Conservation (phyloP, 2,888 invertebrate genomes). For the Nomada goodeniana region DNA sequence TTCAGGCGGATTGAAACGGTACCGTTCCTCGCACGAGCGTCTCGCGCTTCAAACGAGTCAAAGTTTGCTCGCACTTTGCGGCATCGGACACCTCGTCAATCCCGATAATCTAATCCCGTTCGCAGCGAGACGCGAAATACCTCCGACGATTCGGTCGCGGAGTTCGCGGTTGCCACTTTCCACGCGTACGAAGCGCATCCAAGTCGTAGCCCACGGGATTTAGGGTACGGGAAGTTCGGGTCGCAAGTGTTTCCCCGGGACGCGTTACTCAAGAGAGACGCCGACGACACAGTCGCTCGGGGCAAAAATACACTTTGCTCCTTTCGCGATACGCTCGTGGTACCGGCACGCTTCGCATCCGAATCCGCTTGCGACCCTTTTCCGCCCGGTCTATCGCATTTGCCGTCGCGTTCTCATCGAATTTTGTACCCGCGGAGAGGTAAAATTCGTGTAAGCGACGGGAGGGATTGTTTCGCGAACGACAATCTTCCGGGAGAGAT, state of each 20-base stretch:
- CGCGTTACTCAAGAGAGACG: background rate
- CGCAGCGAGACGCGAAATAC: background rate
- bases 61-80: background rate
- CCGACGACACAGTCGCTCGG: background rate
- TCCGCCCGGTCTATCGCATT: background rate
- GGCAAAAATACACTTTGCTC: constrained; percentile 17
- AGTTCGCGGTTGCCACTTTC: background rate
- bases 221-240: background rate
- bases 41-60: background rate
- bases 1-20: background rate
- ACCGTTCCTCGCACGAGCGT: too few species aligned
- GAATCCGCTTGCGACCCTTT: background rate
- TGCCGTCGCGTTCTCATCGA: background rate
- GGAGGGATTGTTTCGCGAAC: too few species aligned
- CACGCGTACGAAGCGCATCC: background rate
- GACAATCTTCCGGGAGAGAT: too few species aligned
- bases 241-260: background rate
- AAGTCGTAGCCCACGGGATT: background rate
- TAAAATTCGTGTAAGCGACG: too few species aligned
- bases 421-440: too few species aligned
- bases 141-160: background rate
- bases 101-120: background rate
- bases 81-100: too few species aligned
- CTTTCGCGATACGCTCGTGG: constrained; percentile 18
- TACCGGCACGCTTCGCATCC: background rate